A percentile compares a stretch with the other conserved stretches of the same genome.
phyloP scores from a whole-genome alignment of 2,797 vertebrate genomes.

The Anguilla obscura region DNA sequence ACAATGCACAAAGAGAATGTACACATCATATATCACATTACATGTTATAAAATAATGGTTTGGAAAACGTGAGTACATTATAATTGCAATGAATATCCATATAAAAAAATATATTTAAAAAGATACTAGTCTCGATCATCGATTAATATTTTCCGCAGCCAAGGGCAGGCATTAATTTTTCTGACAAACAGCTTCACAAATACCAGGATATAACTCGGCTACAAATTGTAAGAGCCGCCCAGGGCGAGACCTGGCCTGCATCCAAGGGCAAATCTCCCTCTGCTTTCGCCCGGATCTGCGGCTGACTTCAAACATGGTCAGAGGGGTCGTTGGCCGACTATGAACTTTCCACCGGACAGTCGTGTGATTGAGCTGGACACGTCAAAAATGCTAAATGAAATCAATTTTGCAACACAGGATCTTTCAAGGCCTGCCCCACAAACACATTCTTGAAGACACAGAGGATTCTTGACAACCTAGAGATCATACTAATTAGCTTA shows the following conservation, averaged over 20 bases:
- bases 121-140: not conserved
- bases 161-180: not conserved
- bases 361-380: not conserved
- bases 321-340: not conserved
- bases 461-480: not conserved
- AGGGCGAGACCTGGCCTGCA: not conserved
- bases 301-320: not conserved
- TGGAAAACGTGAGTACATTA: not conserved
- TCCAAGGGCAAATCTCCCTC: not conserved
- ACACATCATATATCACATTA: not conserved
- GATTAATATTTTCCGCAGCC: not conserved
- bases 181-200: not conserved
- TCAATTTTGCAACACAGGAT: not conserved
- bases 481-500: slow-evolving; percentile 31
- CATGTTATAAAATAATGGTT: not conserved
- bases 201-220: not conserved
- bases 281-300: not conserved
- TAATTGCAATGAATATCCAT: not conserved
- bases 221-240: not conserved
- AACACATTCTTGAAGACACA: not conserved
- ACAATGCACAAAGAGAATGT: not conserved
- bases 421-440: not conserved
- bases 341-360: not conserved
- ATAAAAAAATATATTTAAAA: not conserved
- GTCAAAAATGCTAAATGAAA: not conserved